phyloP scores from a whole-genome alignment of 2,888 invertebrate genomes.

The Lasioglossum lativentre region DNA sequence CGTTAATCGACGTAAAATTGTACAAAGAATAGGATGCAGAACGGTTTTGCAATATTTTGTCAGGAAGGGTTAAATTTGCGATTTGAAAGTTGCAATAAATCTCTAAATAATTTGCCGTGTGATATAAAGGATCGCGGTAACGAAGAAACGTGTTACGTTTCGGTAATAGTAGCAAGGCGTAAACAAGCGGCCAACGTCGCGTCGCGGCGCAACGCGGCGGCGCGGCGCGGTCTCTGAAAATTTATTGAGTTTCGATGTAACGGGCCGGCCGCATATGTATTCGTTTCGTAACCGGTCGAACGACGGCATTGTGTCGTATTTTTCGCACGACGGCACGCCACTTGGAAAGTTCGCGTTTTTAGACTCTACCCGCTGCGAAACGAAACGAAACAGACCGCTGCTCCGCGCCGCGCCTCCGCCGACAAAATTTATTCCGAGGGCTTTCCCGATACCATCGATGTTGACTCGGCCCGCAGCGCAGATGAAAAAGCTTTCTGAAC shows the following conservation, averaged over 20 bases:
- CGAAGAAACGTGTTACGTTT: neutral
- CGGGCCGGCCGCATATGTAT: neutral
- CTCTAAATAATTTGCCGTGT: too few species aligned
- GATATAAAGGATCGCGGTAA: too few species aligned
- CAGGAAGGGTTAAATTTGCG: too few species aligned
- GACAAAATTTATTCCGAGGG: slow-evolving; percentile 60
- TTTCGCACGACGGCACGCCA: slow-evolving; percentile 28
- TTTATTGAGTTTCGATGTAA: slow-evolving; percentile 19
- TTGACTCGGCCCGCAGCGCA: slow-evolving; percentile 26
- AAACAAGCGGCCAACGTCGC: neutral
- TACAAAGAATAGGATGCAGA: too few species aligned
- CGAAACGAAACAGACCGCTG: neutral
- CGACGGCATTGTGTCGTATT: slow-evolving; percentile 32
- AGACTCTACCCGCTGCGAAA: neutral
- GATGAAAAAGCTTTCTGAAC: slow-evolving; percentile 18
- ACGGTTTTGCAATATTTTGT: too few species aligned
- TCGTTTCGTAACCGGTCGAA: neutral
- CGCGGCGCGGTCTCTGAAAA: neutral
- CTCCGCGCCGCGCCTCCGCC: neutral
- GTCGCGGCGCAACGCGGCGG: too few species aligned
- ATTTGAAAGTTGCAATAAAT: too few species aligned
- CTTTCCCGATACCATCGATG: slow-evolving; percentile 54
- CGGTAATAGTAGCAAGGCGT: neutral
- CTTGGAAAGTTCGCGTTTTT: slow-evolving; percentile 37
- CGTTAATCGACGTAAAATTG: too few species aligned